Conservation (phyloP, 1,140 invertebrate genomes). For the Eufriesea mexicana region DNA sequence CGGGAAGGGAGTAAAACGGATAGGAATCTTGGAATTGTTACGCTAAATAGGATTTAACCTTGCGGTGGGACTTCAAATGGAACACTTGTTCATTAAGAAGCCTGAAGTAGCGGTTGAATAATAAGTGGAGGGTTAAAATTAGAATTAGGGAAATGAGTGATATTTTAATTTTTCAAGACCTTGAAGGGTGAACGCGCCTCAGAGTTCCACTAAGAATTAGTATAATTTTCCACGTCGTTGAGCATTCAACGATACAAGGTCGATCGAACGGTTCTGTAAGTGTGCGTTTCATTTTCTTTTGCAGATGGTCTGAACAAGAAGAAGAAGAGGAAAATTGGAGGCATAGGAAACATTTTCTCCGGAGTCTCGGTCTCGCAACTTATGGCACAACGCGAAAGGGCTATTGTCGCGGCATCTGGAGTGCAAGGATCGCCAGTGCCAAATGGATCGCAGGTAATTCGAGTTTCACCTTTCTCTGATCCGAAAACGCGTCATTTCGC, state of each 20-base stretch:
- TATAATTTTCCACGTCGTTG: too few relatives aligned
- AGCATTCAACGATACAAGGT: neutral
- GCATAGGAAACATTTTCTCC: constrained; percentile 82
- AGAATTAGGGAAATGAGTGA: constrained; percentile 47
- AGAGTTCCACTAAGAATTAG: neutral
- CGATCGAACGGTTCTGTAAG: neutral
- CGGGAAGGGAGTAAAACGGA: constrained; percentile 27
- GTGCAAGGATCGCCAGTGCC: constrained; percentile 72
- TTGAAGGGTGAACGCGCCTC: constrained; percentile 3
- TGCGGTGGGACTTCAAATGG: constrained; percentile 60
- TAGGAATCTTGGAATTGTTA: constrained; percentile 51
- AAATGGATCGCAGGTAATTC: constrained; percentile 79
- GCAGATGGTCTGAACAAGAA: constrained; percentile 84
- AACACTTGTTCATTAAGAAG: constrained; percentile 61
- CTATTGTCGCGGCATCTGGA: constrained; percentile 73
- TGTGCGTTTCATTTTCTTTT: constrained; percentile 58
- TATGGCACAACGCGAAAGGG: constrained; percentile 85
- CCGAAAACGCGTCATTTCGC: neutral
- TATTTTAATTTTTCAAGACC: constrained; percentile 54
- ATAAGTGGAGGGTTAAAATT: constrained; percentile 48
- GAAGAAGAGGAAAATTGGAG: constrained; percentile 86
- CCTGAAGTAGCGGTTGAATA: constrained; percentile 53
- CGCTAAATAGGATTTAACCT: constrained; percentile 61
- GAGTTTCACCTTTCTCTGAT: neutral
- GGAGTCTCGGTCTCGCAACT: constrained; percentile 87